Evolutionary conservation across 2,797 vertebrate genomes (phyloP), one percentile per base, ranked within the genome.

Genomic region (Poecilia wingei): DNA sequence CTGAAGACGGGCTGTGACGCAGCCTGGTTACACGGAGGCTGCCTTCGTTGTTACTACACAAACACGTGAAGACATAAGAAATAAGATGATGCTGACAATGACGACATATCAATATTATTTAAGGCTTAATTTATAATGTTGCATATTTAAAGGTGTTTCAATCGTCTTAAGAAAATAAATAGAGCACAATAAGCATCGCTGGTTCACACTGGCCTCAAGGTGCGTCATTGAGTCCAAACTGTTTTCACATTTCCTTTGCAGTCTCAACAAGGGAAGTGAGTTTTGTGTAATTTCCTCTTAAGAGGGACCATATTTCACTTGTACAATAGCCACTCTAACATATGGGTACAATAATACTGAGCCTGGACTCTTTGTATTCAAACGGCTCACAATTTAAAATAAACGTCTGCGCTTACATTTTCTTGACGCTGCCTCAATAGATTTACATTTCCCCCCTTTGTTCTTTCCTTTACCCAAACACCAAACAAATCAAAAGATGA

Each of bases 281-380:
- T 73, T 74, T 57, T 51, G 55, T 83, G 82, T 75, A 20, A 80
- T 74, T 88, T 92, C 83, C 89, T 86, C 85, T 59, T 73, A 4
- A 51, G 36, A 36, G 18, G 41, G 13, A 71, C n/a, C 43, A 28
- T 45, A 71, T 71, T 45, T 28, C 3, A 28, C 14, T 46, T 70
- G 25, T n/a, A 45, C 41, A 46, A 45, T 6, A 18, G 41, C 28
- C 13, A 28, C 25, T 71, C n/a, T 28, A 45, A 46, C 28, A 45
- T 46, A 28, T 22, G 66, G 36, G 66, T 22, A 13, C 36, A 68
- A n/a, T 69, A n/a, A 43, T 69, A 33, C 8, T 69, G 66, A 43
- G 66, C 10, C 22, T n/a, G 68, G 31, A n/a, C 13, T 71, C 3
- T 28, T 45, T 16, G 2, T 41, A n/a, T 45, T 70, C 68, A 10